Evolutionary conservation across 2,113 vertebrate species (phyloP).

Genomic region (Cyprinodon brontotheroides): DNA sequence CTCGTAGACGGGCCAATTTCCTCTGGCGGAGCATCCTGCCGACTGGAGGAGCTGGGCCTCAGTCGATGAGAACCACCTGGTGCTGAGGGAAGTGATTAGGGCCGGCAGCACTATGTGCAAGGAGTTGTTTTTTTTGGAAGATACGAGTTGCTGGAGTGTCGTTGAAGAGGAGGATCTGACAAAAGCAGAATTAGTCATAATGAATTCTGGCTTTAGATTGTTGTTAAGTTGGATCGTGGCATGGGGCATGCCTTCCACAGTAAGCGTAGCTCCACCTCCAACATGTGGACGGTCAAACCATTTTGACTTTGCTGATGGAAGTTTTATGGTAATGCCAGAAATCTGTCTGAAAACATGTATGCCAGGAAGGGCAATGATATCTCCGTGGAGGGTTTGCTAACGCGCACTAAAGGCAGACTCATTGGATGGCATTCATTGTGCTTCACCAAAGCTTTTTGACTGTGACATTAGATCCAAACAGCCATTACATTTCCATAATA

Average conservation of each 20-base stretch:
- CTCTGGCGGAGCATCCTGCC: conserved; percentile 62
- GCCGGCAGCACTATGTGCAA: conserved; percentile 59
- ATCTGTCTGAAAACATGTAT: conserved; percentile 30
- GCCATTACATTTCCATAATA: conserved; percentile 18
- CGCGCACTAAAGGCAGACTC: conserved; percentile 14
- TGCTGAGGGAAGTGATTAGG: conserved; percentile 73
- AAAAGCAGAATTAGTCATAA: conserved; percentile 1
- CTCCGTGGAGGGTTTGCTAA: conserved; percentile 16
- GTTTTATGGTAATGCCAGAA: conserved; percentile 49
- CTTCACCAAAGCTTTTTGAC: conserved; percentile 3
- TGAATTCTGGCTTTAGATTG: neutral
- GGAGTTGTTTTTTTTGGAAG: conserved; percentile 65
- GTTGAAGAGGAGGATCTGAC: conserved; percentile 54
- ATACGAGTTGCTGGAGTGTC: conserved; percentile 59
- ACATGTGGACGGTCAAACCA: conserved; percentile 33
- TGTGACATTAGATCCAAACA: conserved; percentile 30
- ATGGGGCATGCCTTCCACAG: conserved; percentile 29
- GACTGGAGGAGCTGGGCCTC: conserved; percentile 61
- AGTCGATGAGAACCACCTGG: conserved; percentile 78
- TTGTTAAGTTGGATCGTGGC: conserved; percentile 50
- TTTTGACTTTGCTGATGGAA: conserved; percentile 27
- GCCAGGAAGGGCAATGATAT: conserved; percentile 28
- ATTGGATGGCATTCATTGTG: conserved; percentile 10
- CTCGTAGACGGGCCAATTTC: conserved; percentile 69
- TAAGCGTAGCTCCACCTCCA: conserved; percentile 30